Evolutionary conservation across 2,113 vertebrate genomes (phyloP).

Genomic region (Bombycilla garrulus): DNA sequence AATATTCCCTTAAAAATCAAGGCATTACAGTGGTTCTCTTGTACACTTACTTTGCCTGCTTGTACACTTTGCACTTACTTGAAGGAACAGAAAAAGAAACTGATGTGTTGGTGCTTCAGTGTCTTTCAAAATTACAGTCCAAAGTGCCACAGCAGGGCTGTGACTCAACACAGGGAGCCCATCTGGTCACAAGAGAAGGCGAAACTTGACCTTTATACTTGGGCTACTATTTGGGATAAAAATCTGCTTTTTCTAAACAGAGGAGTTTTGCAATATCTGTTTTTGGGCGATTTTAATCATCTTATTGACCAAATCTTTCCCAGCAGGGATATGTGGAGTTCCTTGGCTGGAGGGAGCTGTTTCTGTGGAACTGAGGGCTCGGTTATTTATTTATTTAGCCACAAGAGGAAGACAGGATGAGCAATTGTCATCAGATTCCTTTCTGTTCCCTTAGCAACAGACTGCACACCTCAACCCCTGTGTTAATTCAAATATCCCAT

Average conservation of each 20-base stretch:
- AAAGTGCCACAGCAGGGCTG: neutral
- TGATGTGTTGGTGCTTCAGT: neutral
- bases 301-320: neutral
- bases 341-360: neutral
- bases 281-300: neutral
- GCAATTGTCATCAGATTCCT: accelerated
- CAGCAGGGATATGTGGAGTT: neutral
- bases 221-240: neutral
- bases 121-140: neutral
- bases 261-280: neutral
- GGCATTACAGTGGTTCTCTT: neutral
- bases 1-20: neutral
- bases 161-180: neutral
- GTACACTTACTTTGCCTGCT: neutral
- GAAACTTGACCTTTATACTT: neutral
- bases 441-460: neutral
- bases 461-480: neutral
- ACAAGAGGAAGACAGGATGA: neutral
- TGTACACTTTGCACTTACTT: too few species aligned
- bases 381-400: neutral
- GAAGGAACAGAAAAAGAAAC: neutral
- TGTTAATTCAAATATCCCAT: neutral
- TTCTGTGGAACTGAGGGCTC: neutral
- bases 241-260: neutral
- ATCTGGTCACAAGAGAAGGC: neutral